A percentile compares a stretch with the other conserved stretches of the same genome.
phyloP scores from a whole-genome alignment of 2,113 vertebrate species.

The Xyliphius kryptos region DNA sequence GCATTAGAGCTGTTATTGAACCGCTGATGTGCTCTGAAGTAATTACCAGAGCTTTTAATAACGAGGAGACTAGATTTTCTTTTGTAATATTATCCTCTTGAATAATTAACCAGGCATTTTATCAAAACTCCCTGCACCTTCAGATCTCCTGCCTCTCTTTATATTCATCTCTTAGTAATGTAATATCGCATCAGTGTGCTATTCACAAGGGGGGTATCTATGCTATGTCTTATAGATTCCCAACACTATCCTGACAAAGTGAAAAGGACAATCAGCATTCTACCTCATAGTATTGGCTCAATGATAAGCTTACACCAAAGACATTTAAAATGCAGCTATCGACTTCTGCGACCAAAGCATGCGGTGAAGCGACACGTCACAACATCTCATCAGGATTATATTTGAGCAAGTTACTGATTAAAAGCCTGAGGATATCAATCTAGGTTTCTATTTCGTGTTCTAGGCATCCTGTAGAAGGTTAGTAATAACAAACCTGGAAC shows the following conservation, averaged over 20 bases:
- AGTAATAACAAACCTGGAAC: slow-evolving; percentile 61
- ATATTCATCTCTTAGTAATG: slow-evolving; percentile 13
- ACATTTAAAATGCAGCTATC: slow-evolving; percentile 2
- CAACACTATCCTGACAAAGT: slow-evolving; percentile 10
- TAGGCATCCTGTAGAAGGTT: slow-evolving; percentile 51
- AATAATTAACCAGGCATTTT: slow-evolving; percentile 70
- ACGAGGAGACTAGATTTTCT: slow-evolving; percentile 51
- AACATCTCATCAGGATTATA: slow-evolving; percentile 8
- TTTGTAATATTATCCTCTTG: slow-evolving; percentile 67
- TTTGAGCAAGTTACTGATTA: slow-evolving; percentile 7
- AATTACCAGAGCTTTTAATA: slow-evolving; percentile 71
- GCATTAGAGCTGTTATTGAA: slow-evolving; percentile 62
- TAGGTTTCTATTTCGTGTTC: slow-evolving; percentile 46
- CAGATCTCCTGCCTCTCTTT: slow-evolving; percentile 19
- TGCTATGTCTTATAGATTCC: slow-evolving; percentile 1
- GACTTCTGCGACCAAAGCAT: background rate
- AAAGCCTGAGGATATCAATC: slow-evolving; percentile 49
- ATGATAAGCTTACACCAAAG: slow-evolving; percentile 7
- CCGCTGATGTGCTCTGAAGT: slow-evolving; percentile 61
- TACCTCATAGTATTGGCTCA: background rate
- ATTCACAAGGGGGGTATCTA: slow-evolving; percentile 18
- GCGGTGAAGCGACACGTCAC: background rate
- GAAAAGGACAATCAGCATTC: slow-evolving; percentile 9
- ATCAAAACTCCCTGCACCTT: slow-evolving; percentile 21
- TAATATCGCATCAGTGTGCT: slow-evolving; percentile 8